Conservation (phyloP, 2,888 invertebrate genomes). For the Opisthograptis luteolata region DNA sequence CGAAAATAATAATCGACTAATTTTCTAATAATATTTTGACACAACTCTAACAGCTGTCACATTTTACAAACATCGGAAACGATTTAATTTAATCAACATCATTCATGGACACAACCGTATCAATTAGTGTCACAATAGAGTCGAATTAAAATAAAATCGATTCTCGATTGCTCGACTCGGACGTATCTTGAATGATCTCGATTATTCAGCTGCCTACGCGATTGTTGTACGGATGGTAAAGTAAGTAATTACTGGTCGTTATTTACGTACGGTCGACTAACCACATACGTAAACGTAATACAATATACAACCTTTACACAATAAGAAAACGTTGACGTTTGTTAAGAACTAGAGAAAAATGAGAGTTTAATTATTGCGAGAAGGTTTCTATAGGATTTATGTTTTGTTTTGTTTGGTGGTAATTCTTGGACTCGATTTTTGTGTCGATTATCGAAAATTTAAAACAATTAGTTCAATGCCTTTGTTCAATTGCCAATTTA, state of each 20-base stretch:
- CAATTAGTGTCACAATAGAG: constrained; percentile 68
- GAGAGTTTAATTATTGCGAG: background rate
- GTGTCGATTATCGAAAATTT: constrained; percentile 5
- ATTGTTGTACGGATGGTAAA: constrained; percentile 47
- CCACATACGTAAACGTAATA: constrained; percentile 1
- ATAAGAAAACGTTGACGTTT: background rate
- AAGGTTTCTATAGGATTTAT: background rate
- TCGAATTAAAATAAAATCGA: constrained; percentile 60
- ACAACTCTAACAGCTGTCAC: constrained; percentile 52
- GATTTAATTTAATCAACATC: constrained; percentile 67
- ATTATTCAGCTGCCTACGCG: constrained; percentile 58
- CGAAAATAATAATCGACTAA: constrained; percentile 60
- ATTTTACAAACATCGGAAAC: constrained; percentile 55
- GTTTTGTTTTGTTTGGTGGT: constrained; percentile 12
- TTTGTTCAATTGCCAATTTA: constrained; percentile 2
- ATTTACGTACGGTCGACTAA: constrained; percentile 28
- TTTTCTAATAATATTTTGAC: constrained; percentile 65
- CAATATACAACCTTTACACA: constrained; percentile 10
- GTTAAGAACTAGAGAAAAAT: background rate
- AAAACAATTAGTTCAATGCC: background rate
- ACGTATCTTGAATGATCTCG: constrained; percentile 34
- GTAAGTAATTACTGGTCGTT: constrained; percentile 46
- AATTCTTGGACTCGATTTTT: constrained; percentile 17
- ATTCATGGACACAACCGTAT: constrained; percentile 62
- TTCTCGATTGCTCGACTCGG: constrained; percentile 45